phyloP scores from a whole-genome alignment of 2,113 vertebrate genomes.

The Channa maculata region DNA sequence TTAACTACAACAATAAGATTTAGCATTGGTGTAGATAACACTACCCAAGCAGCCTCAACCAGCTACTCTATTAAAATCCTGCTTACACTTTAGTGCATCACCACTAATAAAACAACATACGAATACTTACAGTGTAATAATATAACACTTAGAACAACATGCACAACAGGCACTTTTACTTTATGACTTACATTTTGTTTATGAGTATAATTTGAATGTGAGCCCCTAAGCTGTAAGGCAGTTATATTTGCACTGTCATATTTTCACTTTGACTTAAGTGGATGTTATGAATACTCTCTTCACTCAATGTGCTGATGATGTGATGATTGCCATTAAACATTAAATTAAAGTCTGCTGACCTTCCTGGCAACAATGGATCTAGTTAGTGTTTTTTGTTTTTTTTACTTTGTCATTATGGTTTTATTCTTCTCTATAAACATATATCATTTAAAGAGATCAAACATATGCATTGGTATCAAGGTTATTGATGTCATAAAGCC shows the following conservation, averaged over 20 bases:
- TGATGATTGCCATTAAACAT: neutral
- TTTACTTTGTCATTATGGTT: slow-evolving; percentile 18
- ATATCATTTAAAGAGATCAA: slow-evolving; percentile 35
- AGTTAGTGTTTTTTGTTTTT: slow-evolving; percentile 14
- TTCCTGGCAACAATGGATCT: slow-evolving; percentile 6
- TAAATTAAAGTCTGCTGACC: neutral
- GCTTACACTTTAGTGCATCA: neutral
- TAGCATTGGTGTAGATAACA: neutral
- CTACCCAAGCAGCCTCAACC: neutral
- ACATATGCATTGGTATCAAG: slow-evolving; percentile 29
- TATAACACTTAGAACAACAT: neutral
- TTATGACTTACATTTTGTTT: too few species aligned
- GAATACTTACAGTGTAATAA: neutral
- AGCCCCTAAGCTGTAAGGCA: too few species aligned
- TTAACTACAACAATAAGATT: too few species aligned
- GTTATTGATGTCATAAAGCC: slow-evolving; percentile 45
- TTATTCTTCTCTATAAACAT: slow-evolving; percentile 15
- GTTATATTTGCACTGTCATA: too few species aligned
- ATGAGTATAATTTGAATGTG: too few species aligned
- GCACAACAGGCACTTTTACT: too few species aligned
- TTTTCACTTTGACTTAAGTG: too few species aligned
- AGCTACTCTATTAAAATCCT: neutral
- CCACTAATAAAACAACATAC: neutral
- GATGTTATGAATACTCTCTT: neutral
- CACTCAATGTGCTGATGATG: neutral